A percentile compares a stretch with the other conserved stretches of the same genome.
Evolutionary conservation across 2,113 vertebrate genomes (phyloP).

Genomic region (Chaenogobius annularis): DNA sequence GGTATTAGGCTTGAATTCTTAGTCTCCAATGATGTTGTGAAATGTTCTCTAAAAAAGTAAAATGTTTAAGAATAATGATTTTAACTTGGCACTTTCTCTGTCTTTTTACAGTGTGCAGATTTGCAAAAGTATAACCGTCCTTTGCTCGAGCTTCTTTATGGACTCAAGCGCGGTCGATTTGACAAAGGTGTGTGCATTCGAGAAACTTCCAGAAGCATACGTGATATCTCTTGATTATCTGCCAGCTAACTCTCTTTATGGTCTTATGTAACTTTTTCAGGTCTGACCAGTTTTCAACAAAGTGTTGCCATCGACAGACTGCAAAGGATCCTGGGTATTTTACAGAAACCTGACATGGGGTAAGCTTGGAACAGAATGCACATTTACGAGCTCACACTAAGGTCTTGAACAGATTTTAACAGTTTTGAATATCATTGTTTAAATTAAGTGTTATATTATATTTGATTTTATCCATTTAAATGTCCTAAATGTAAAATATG

Average conservation of each 20-base stretch:
- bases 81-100: background rate
- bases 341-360: conserved; percentile 90
- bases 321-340: conserved; percentile 86
- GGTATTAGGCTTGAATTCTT: too few species aligned
- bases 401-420: background rate
- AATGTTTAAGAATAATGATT: too few species aligned
- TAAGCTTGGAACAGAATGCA: conserved; percentile 51
- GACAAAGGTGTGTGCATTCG: conserved; percentile 78
- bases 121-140: conserved; percentile 83
- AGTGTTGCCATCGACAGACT: conserved; percentile 89
- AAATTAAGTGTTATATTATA: too few species aligned
- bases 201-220: background rate
- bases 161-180: conserved; percentile 84
- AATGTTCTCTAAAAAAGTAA: too few species aligned
- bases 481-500: too few species aligned
- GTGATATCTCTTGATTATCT: background rate
- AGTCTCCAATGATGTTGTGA: too few species aligned
- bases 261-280: conserved; percentile 54
- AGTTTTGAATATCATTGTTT: background rate
- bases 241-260: background rate
- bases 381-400: background rate
- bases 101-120: conserved; percentile 80
- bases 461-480: too few species aligned
- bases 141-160: conserved; percentile 80
- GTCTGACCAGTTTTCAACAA: conserved; percentile 88